Evolutionary conservation across 1,140 invertebrate species (phyloP), one percentile per base, ranked within the genome.

Genomic region (Ceratina australensis): DNA sequence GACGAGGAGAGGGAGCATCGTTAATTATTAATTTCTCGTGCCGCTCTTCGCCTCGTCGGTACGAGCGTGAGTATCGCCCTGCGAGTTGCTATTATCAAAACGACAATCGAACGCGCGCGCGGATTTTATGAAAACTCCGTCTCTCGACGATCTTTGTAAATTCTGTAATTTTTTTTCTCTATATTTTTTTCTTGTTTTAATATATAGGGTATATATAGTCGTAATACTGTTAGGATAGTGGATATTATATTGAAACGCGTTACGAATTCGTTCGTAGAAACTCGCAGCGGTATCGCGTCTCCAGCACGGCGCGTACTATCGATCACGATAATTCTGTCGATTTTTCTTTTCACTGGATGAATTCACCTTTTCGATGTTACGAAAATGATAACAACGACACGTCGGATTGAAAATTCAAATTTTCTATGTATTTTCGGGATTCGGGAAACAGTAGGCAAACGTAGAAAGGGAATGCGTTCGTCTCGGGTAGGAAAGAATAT

Each of bases 231-330:
- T 73, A 64, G 56, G 61, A n/a, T 60, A 69, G 64, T 3, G n/a
- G 79, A 60, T 65, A 24, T 65, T 50, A 24, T 61, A 50, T 50
- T 18, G 15, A 54, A 54, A 65, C 28, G 18, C 16, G n/a, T 42
- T 49, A 72, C 56, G 42, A 61, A 61, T 42, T 59, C n/a, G 61
- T 56, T 64, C 8, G 52, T 10, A 42, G 18, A 28, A 56, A 67
- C 79, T 83, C 79, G 74, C 68, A 52, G 60, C 81, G 81, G 67
- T 78, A 49, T 72, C 50, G 54, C 74, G 81, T 26, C 64, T 68
- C 50, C 22, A 26, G 59, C 22, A 56, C 68, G 15, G 28, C 63
- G 57, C 74, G 68, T 67, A 69, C 33, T 33, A 60, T 82, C 73
- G 81, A 68, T 68, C 75, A 54, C 60, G 71, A 81, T 73, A 33